Base-by-base conservation (phyloP, 2,113 vertebrate genomes). In the Capra hircus region DNA sequence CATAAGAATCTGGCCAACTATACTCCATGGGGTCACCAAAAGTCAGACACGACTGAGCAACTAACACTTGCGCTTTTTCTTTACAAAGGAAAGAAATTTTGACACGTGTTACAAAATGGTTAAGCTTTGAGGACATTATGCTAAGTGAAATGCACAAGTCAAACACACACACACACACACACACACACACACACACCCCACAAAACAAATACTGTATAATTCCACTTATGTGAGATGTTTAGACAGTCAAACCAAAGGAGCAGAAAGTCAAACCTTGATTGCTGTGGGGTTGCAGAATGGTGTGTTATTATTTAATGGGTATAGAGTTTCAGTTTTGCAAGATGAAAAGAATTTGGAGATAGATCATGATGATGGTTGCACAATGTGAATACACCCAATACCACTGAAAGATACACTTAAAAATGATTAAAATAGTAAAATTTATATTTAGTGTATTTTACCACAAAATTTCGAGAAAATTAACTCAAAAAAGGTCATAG, bases 291-390 rank as follows among this genome's bases (percentile, higher is more conserved):
- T 9, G 27, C 0, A 0, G 14, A 60, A 45, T 30, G 27, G 36
- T 28, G 36, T 23, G 43, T 33, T 87, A 62, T 14, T 87, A 17
- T 25, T 48, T 33, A 48, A 15, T 23, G 57, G 17, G 40, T 48
- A 87, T 2, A 62, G 84, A 87, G 28, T 62, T 87, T 48, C 55
- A 86, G 55, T 60, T 86, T 60, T 87, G 28, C 43, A 25, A 87
- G 17, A 62, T 60, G 19, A 48, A 87, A 45, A 87, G 7, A 45
- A 33, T 62, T 33, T 48, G 40, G 55, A 87, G 57, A 48, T 5
- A 7, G 40, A 62, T 33, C 10, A 7, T 62, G 17, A 62, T 23
- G 43, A 62, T 23, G 43, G 57, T 3, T 62, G 28, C 43, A 33
- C 40, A 87, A n/a, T 23, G 40, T 87, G 59, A 87, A 87, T 62